phyloP scores from a whole-genome alignment of 2,113 vertebrate species.

The Syrrhaptes paradoxus region DNA sequence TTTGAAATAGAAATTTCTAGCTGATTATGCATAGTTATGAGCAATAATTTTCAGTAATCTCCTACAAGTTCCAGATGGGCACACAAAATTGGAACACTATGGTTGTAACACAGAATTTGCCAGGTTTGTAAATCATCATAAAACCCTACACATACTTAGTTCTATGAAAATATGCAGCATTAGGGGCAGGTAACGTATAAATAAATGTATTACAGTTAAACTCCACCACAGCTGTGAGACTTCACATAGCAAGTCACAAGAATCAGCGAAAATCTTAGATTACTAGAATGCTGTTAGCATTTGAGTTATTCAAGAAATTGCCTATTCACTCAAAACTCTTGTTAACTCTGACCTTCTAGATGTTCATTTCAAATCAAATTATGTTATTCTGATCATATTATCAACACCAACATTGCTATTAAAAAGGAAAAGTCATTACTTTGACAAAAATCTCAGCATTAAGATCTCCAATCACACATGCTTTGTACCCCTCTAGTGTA shows the following conservation, averaged over 20 bases:
- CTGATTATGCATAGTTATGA: not conserved
- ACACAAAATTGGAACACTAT: not conserved
- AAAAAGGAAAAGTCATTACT: not conserved
- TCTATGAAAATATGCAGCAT: not conserved
- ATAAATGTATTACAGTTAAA: slow-evolving; percentile 2
- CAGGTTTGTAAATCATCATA: not conserved
- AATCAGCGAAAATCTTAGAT: slow-evolving; percentile 1
- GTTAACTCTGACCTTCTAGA: not conserved
- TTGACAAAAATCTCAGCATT: not conserved
- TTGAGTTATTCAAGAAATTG: not conserved
- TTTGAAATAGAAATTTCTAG: slow-evolving; percentile 2
- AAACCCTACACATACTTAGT: not conserved
- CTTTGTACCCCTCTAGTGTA: not conserved
- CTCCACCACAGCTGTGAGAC: not conserved
- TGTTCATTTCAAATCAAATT: not conserved
- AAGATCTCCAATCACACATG: not conserved
- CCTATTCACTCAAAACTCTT: not conserved
- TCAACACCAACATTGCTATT: not conserved
- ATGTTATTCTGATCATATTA: not conserved
- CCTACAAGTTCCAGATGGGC: not conserved
- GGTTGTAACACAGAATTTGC: not conserved
- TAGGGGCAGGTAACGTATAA: not conserved
- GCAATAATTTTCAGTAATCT: slow-evolving; percentile 30
- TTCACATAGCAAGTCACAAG: not conserved
- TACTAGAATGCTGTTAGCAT: not conserved